Evolutionary conservation across 2,113 vertebrate genomes (phyloP), one percentile per base, ranked within the genome.

Genomic region (Plectropomus leopardus): DNA sequence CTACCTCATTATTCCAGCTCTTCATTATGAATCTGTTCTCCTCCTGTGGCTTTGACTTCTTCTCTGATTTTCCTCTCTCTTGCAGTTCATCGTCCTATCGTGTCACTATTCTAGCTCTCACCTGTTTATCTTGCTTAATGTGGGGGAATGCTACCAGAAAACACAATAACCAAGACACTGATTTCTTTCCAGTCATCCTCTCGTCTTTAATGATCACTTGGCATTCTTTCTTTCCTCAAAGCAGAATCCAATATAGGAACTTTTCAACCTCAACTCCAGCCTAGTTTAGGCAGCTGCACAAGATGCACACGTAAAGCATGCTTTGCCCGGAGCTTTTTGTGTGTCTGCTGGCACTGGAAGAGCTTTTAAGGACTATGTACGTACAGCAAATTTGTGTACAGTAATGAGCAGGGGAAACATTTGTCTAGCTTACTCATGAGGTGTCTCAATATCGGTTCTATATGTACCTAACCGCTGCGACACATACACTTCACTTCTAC

Each of bases 1-100:
- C 54, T 67, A 58, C 67, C 69, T 86, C 86, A 83, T 86, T 88
- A 85, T 73, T 71, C 42, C 34, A 47, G 50, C 64, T 76, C 55
- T 74, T 76, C 23, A 44, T 58, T 36, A 45, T 55, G 61, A 65
- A 60, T 58, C 42, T 55, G 19, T 40, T 80, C 50, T 76, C 9
- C 65, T 70, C 32, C 50, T 51, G 79, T 63, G 61, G 21, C 34
- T 67, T 4, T 44, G 24, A 60, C 24, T 47, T 54, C 8, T 24
- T 48, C 19, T 64, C 17, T 4, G 19, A 66, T 59, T 67, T 70
- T 73, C n/a, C 16, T 60, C 47, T 79, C 30, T 53, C 83, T 58
- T 55, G 50, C 48, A 76, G 67, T 72, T 71, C 57, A 55, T 85
- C 28, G 11, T 50, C 30, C 61, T 23, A 1, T 51, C 50, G 34